Conservation (phyloP, 2,113 vertebrate species). For the Nothobranchius furzeri region DNA sequence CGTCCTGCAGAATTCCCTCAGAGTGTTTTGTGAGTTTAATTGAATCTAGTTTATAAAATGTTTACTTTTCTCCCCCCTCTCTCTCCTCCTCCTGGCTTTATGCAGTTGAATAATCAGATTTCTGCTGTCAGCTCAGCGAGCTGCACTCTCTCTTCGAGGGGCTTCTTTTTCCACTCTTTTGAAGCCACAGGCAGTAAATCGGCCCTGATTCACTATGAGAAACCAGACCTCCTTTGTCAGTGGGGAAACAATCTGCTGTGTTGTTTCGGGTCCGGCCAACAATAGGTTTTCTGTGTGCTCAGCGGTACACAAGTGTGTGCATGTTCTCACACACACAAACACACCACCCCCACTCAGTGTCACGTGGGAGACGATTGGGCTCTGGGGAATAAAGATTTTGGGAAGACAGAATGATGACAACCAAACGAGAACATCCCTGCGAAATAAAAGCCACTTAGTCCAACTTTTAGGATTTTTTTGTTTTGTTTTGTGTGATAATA, state of each 20-base stretch:
- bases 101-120: slow-evolving; percentile 53
- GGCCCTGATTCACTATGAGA: slow-evolving; percentile 66
- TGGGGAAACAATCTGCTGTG: slow-evolving; percentile 72
- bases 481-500: slow-evolving; percentile 4
- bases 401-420: slow-evolving; percentile 57
- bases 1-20: too few species aligned
- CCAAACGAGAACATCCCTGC: slow-evolving; percentile 52
- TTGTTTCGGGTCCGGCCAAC: slow-evolving; percentile 69
- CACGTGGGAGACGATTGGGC: slow-evolving; percentile 62
- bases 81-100: slow-evolving; percentile 24
- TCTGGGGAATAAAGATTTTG: slow-evolving; percentile 68
- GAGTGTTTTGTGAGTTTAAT: slow-evolving; percentile 13
- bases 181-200: slow-evolving; percentile 73
- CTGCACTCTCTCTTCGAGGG: slow-evolving; percentile 46
- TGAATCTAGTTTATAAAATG: not conserved
- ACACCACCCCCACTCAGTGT: slow-evolving; percentile 42
- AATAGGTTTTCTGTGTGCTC: slow-evolving; percentile 61
- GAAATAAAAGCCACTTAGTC: slow-evolving; percentile 18
- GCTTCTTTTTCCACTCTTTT: slow-evolving; percentile 72
- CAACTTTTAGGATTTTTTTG: slow-evolving; percentile 14
- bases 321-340: not conserved
- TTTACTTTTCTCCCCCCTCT: not conserved
- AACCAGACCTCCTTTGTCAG: slow-evolving; percentile 76
- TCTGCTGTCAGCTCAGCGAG: slow-evolving; percentile 52
- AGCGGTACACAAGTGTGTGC: slow-evolving; percentile 14